phyloP scores from a whole-genome alignment of 2,113 vertebrate genomes.

The Prunella fulvescens region DNA sequence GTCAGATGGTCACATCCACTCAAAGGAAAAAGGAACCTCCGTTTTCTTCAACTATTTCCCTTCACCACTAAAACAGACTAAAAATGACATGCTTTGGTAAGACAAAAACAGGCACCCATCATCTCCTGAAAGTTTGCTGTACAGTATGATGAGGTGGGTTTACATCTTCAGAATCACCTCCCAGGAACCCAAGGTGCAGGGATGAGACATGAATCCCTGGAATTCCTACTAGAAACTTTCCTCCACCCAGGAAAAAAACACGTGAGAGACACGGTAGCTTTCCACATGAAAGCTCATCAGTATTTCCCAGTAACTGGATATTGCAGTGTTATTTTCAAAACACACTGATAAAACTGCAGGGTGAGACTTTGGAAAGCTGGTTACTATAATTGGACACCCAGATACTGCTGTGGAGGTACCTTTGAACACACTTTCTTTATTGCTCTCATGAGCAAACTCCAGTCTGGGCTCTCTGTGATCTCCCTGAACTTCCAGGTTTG shows the following conservation, averaged over 20 bases:
- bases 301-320: background rate
- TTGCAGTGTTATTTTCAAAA: background rate
- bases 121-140: background rate
- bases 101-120: fast-evolving
- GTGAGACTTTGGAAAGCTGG: background rate
- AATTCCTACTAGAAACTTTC: background rate
- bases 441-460: background rate
- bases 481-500: background rate
- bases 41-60: background rate
- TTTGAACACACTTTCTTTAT: background rate
- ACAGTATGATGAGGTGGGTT: background rate
- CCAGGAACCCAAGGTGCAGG: background rate
- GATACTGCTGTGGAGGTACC: background rate
- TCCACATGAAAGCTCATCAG: background rate
- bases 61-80: background rate
- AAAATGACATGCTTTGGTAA: background rate
- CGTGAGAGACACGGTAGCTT: background rate
- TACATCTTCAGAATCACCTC: background rate
- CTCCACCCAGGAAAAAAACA: background rate
- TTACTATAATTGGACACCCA: background rate
- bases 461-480: background rate
- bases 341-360: background rate
- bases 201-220: background rate
- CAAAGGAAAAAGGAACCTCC: background rate
- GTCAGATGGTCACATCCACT: background rate